Conservation (phyloP, 2,888 invertebrate genomes). For the Heliothis peltigera region DNA sequence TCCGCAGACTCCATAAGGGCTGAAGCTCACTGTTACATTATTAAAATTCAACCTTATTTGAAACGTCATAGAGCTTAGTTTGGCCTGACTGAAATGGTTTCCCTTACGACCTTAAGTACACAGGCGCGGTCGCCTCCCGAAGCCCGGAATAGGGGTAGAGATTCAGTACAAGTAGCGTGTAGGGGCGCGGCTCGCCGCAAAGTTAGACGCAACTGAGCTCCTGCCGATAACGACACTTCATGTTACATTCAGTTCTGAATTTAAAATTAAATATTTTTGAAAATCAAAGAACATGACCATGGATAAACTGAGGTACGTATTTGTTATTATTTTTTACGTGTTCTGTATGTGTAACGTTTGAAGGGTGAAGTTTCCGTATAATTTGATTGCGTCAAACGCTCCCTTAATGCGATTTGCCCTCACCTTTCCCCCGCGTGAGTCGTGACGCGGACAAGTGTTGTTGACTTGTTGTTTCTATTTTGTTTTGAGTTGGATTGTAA, state of each 20-base stretch:
- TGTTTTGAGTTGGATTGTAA: slow-evolving; percentile 77
- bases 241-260: slow-evolving; percentile 73
- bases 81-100: slow-evolving; percentile 32
- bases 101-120: slow-evolving; percentile 68
- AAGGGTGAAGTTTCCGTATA: slow-evolving; percentile 68
- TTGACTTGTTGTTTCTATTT: slow-evolving; percentile 85
- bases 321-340: slow-evolving; percentile 47
- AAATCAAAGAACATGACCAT: slow-evolving; percentile 37
- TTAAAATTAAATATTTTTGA: slow-evolving; percentile 67
- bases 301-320: slow-evolving; percentile 74
- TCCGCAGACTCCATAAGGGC: slow-evolving; percentile 85
- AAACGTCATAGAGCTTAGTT: slow-evolving; percentile 52
- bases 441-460: slow-evolving; percentile 83
- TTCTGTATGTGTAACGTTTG: slow-evolving; percentile 39
- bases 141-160: slow-evolving; percentile 89
- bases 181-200: slow-evolving; percentile 90
- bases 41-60: slow-evolving; percentile 63
- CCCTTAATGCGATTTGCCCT: slow-evolving; percentile 80
- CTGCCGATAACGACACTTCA: slow-evolving; percentile 84
- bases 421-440: slow-evolving; percentile 65
- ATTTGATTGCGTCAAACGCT: slow-evolving; percentile 80
- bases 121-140: slow-evolving; percentile 78
- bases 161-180: slow-evolving; percentile 90
- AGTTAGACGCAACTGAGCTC: slow-evolving; percentile 89
- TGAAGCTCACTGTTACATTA: slow-evolving; percentile 58